Conservation (phyloP, 2,113 vertebrate genomes). For the Scolopax mira region DNA sequence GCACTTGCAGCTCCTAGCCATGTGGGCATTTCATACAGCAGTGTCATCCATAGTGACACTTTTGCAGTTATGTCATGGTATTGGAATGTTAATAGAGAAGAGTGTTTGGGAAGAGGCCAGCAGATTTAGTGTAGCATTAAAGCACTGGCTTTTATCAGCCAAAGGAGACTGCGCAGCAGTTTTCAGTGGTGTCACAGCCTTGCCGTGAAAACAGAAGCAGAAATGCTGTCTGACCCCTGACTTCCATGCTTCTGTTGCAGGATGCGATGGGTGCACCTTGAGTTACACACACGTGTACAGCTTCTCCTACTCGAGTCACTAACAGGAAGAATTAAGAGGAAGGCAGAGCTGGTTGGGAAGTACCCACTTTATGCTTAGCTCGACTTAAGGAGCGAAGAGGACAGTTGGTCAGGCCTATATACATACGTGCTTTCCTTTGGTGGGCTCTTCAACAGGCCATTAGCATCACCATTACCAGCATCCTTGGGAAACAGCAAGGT, state of each 20-base stretch:
- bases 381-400: fast-evolving
- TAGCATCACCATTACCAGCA: background rate
- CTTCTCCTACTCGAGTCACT: background rate
- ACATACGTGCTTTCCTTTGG: background rate
- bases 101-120: background rate
- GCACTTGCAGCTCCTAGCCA: background rate
- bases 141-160: background rate
- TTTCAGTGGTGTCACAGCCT: background rate
- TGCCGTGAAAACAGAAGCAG: background rate
- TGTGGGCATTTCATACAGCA: background rate
- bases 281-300: background rate
- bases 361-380: background rate
- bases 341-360: background rate
- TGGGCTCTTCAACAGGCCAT: background rate
- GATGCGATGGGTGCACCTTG: background rate
- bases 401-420: background rate
- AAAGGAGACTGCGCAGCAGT: background rate
- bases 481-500: background rate
- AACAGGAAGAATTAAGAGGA: background rate
- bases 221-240: background rate
- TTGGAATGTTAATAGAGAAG: background rate
- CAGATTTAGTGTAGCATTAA: background rate
- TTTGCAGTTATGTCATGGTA: fast-evolving
- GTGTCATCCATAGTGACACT: background rate
- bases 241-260: background rate